Evolutionary conservation across 2,888 invertebrate species (phyloP), one percentile per base, ranked within the genome.

Genomic region (Diplolepis rosae): DNA sequence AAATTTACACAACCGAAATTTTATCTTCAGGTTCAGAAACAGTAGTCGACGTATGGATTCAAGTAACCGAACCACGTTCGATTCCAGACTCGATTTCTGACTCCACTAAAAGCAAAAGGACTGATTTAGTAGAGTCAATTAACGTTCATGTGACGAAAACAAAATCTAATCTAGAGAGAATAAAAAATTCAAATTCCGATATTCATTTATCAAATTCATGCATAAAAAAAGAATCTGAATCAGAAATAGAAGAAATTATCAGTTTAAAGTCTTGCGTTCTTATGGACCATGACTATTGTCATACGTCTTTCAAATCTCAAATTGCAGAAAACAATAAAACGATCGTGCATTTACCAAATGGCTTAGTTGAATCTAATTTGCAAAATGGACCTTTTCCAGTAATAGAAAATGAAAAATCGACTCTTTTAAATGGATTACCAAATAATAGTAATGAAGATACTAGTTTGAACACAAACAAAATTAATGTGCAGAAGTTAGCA

Each of bases 11-110:
- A 42, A 42, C 30, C n/a, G n/a, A n/a, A n/a, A 51, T 45, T 35
- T 24, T 42, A 1, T 50, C 88, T 90, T 13, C 88, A 93, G 95
- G 96, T 50, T 93, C 94, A 11, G 96, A 97, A 90, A 96, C 96
- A 0, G 85, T 94, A 9, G 92, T 94, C 0, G 94, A 95, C 80
- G 91, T 95, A 4, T 94, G 94, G 93, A 83, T 90, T 50, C 48
- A 70, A 13, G 50, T 70, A 2, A 70, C n/a, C 15, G 69, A 69
- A 32, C 30, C 32, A 9, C 67, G 9, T 27, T 22, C 39, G 68
- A 51, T 56, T 39, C 50, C 39, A n/a, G 39, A 32, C 15, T 51
- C 24, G 4, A 35, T 24, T 32, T 45, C 39, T 30, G 67, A 72
- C n/a, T 56, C 56, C 42, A 42, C 69, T n/a, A 65, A 68, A 22